Evolutionary conservation across 1,140 invertebrate species (phyloP), one percentile per base, ranked within the genome.

Genomic region (Harlomillsia oculata): DNA sequence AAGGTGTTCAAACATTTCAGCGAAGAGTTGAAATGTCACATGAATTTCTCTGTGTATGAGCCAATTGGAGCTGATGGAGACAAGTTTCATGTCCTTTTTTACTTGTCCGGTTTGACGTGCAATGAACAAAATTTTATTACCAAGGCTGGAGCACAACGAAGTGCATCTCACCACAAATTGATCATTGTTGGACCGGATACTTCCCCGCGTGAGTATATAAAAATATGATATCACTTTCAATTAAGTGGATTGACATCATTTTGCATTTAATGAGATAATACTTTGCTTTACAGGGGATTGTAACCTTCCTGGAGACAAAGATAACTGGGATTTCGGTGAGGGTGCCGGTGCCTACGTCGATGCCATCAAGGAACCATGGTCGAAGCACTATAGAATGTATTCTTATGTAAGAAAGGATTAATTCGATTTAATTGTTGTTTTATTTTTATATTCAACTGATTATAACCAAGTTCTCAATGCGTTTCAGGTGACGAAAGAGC

Each of bases 341-440:
- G 89, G 89, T 20, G 95, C 96, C 63, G 91, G 94, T 2, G 98
- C 97, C 72, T 99, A 99, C 73, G 75, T 99, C 0, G 86, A 99
- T 77, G 92, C 95, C 3, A 85, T 83, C 1, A 74, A 84, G 66
- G 83, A 87, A 26, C 90, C 91, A 51, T 99, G 94, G 93, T 84
- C 84, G 34, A 84, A 81, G 46, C 83, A 99, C 74, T 99, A 97
- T 66, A 81, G 84, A 67, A 99, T 99, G 96, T 97, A 84, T 67
- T 90, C 86, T 40, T 99, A 99, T 68, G 74, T 99, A n/a, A n/a
- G n/a, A n/a, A n/a, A n/a, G n/a, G n/a, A n/a, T n/a, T n/a, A n/a
- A n/a, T n/a, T n/a, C n/a, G n/a, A n/a, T n/a, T n/a, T n/a, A n/a
- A n/a, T n/a, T n/a, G n/a, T n/a, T n/a, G n/a, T n/a, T n/a, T n/a